Base-by-base conservation (phyloP, 2,113 vertebrate species). In the Lipotes vexillifer region DNA sequence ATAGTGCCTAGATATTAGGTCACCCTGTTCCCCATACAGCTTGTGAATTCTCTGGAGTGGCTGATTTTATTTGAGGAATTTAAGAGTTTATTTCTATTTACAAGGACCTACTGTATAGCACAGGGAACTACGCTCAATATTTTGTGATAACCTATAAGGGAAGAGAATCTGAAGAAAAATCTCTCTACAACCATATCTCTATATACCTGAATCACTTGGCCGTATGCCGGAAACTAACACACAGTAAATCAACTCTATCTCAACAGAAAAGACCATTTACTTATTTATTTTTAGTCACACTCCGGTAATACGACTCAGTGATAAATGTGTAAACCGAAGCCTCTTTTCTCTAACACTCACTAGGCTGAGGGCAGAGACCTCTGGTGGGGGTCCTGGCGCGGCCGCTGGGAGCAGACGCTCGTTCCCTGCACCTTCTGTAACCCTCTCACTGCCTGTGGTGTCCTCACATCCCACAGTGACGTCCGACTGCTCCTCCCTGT, bases 311-410 rank as follows among this genome's bases (percentile, higher is more conserved):
- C 14, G 65, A 9, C 41, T 14, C 33, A 36, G 33, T 9, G 44
- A 36, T 4, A 6, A 12, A 6, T 6, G 12, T 46, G 52, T 20
- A 8, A 36, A 2, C 33, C 36, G 33, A 46, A 71, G 41, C 21
- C 41, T 3, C 20, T 71, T 46, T 27, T 5, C 41, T 38, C 3
- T 6, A 29, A 20, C 4, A 2, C 9, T 3, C 5, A 5, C 74
- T 11, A 36, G 0, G 5, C 14, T 3, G n/a, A 8, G 1, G 12
- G n/a, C 55, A 29, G 77, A 80, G 20, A 1, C 33, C 0, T 38
- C 77, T 57, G 78, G 23, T 1, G 0, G 8, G 8, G 13, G 8
- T 6, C n/a, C 13, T 2, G 11, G 77, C 0, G 2, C 0, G 1
- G 49, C 75, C 5, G 1, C 10, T 12, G 12, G 12, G 33, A 23